Evolutionary conservation across 2,888 invertebrate genomes (phyloP).

Genomic region (Parnassius orleans): DNA sequence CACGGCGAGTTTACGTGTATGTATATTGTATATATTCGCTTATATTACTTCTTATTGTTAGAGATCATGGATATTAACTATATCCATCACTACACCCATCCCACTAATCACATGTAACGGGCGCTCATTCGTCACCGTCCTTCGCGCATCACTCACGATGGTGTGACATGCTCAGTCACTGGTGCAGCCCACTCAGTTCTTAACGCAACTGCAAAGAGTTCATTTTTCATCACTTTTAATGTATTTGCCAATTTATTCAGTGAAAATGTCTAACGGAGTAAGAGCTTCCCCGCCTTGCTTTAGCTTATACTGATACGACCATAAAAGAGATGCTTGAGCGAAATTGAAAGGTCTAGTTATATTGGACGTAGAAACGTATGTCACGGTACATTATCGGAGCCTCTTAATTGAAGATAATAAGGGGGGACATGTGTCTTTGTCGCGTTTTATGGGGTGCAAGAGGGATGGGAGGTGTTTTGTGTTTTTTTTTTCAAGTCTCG

Average conservation of each 20-base stretch:
- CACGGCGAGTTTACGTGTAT: no score
- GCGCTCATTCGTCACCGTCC: conserved; percentile 61
- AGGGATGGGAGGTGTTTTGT: conserved; percentile 60
- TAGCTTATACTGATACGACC: conserved; percentile 25
- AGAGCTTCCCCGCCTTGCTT: conserved; percentile 40
- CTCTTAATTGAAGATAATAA: conserved; percentile 81
- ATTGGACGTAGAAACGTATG: conserved; percentile 60
- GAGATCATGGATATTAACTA: no score
- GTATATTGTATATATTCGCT: no score
- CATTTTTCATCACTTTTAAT: conserved; percentile 34
- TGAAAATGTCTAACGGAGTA: conserved; percentile 42
- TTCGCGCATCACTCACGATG: conserved; percentile 63
- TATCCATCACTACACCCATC: conserved; percentile 33
- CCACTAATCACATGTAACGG: conserved; percentile 73
- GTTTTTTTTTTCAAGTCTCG: conserved; percentile 57
- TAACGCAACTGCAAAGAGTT: conserved; percentile 39
- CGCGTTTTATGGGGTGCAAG: conserved; percentile 75
- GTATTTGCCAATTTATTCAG: conserved; percentile 43
- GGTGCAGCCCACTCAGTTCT: conserved; percentile 24
- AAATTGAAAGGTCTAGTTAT: conserved; percentile 38
- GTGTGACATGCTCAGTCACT: conserved; percentile 41
- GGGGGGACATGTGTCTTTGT: conserved; percentile 78
- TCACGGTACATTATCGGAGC: conserved; percentile 74
- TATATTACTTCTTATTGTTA: no score
- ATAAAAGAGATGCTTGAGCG: conserved; percentile 13